These are phyloP conservation scores for Acronicta leporina DNA, from an alignment of 2,888 invertebrate genomes.

Conservation along the genomic window DNA sequence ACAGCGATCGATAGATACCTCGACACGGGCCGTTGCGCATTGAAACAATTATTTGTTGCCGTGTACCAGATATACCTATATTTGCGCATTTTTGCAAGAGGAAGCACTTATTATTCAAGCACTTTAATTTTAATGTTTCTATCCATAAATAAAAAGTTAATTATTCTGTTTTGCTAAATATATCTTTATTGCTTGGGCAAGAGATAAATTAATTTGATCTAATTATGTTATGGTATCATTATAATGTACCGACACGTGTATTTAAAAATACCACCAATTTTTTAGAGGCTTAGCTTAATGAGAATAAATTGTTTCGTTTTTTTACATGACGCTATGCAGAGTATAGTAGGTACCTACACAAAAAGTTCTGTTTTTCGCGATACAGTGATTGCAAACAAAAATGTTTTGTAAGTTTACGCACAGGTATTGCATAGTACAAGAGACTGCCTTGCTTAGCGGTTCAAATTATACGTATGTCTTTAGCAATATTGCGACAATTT, in stretches of 20 bases:
- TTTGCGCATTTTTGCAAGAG: constrained; percentile 26
- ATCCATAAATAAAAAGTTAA: constrained; percentile 51
- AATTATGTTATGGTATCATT: constrained; percentile 58
- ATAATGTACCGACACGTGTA: constrained; percentile 2
- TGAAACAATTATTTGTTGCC: too few relatives aligned
- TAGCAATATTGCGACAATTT: constrained; percentile 40
- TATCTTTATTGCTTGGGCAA: constrained; percentile 53
- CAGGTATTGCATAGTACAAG: constrained; percentile 27
- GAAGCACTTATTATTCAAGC: constrained; percentile 40
- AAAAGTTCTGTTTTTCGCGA: constrained; percentile 18
- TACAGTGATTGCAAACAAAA: constrained; percentile 26
- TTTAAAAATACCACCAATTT: constrained; percentile 23
- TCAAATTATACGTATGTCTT: constrained; percentile 20
- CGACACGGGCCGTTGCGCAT: too few relatives aligned
- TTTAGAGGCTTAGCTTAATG: constrained; percentile 16
- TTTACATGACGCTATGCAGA: constrained; percentile 10
- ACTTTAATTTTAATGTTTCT: constrained; percentile 50
- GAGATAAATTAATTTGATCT: constrained; percentile 59
- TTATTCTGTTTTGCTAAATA: constrained; percentile 62
- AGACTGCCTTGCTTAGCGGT: constrained; percentile 27
- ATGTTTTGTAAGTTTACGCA: constrained; percentile 40
- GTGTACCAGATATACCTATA: background rate
- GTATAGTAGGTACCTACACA: constrained; percentile 14
- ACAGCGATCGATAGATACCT: too few relatives aligned
- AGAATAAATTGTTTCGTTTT: constrained; percentile 7